phyloP scores from a whole-genome alignment of 92 coral and sea anemone genomes.

The Epizoanthus ramosus region DNA sequence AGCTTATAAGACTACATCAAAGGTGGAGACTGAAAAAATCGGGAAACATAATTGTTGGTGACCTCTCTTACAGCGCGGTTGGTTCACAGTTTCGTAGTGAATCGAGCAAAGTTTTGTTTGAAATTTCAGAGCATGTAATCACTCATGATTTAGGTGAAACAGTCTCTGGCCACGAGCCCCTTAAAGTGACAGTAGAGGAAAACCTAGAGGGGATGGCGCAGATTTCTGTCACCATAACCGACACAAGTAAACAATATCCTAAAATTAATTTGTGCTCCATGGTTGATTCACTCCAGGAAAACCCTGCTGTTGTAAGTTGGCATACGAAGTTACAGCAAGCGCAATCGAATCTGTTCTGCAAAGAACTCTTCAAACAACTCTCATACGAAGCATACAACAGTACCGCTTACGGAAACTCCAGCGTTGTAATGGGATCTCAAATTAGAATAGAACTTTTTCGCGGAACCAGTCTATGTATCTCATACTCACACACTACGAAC shows the following conservation, averaged over 20 bases:
- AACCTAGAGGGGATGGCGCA: slow-evolving; percentile 79
- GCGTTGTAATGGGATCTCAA: slow-evolving; percentile 83
- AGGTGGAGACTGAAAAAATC: not conserved
- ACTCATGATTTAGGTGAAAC: slow-evolving; percentile 52
- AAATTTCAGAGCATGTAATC: slow-evolving; percentile 76
- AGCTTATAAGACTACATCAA: slow-evolving; percentile 40
- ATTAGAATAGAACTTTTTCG: slow-evolving; percentile 94
- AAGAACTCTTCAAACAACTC: slow-evolving; percentile 88
- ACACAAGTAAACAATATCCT: slow-evolving; percentile 52
- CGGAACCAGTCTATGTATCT: slow-evolving; percentile 81
- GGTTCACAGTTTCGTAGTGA: slow-evolving; percentile 55
- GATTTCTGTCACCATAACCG: slow-evolving; percentile 68
- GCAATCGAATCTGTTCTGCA: slow-evolving; percentile 87
- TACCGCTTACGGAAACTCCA: slow-evolving; percentile 60
- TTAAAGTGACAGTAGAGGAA: slow-evolving; percentile 87
- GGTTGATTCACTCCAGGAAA: not conserved
- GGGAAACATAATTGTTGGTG: not conserved
- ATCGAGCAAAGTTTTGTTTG: slow-evolving; percentile 89
- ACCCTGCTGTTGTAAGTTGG: slow-evolving; percentile 52
- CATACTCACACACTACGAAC: slow-evolving; percentile 69
- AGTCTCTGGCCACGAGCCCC: slow-evolving; percentile 46
- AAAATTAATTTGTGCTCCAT: slow-evolving; percentile 28
- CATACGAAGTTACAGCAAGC: slow-evolving; percentile 82
- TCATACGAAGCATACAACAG: slow-evolving; percentile 88
- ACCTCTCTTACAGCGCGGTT: not conserved